Evolutionary conservation across 2,888 invertebrate genomes (phyloP).

Genomic region (Hoplodrina ambigua): DNA sequence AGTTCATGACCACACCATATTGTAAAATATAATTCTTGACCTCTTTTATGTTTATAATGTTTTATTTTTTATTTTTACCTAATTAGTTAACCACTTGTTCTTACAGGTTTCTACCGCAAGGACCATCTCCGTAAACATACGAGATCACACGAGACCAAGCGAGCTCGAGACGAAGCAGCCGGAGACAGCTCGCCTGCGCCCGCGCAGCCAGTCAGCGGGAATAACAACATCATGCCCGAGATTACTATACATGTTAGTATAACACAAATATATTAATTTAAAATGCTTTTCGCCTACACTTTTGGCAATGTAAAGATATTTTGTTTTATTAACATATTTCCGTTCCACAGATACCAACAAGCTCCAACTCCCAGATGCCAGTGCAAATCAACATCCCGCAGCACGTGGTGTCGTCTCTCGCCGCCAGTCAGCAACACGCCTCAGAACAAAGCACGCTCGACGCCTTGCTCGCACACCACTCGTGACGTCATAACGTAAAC

Average conservation of each 20-base stretch:
- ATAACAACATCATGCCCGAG: constrained; percentile 75
- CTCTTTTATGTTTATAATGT: neutral
- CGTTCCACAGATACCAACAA: constrained; percentile 89
- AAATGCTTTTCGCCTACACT: too few relatives aligned
- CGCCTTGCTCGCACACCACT: constrained; percentile 80
- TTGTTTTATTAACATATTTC: neutral
- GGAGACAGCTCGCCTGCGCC: constrained; percentile 82
- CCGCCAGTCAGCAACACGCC: constrained; percentile 74
- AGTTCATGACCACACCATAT: neutral
- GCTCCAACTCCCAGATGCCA: constrained; percentile 90
- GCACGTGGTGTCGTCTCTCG: constrained; percentile 84
- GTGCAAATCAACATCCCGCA: constrained; percentile 93
- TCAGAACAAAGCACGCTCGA: constrained; percentile 75
- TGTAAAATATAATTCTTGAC: too few relatives aligned
- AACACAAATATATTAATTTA: neutral
- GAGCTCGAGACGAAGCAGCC: constrained; percentile 93
- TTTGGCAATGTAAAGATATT: neutral
- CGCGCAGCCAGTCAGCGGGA: constrained; percentile 32
- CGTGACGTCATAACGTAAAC: constrained; percentile 74
- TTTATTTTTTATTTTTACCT: neutral
- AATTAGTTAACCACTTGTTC: neutral
- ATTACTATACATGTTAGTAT: constrained; percentile 88
- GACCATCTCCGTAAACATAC: constrained; percentile 95
- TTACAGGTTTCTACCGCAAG: constrained; percentile 93
- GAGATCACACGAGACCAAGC: constrained; percentile 94